phyloP scores from a whole-genome alignment of 2,797 vertebrate genomes.

The Ambastaia sidthimunki region DNA sequence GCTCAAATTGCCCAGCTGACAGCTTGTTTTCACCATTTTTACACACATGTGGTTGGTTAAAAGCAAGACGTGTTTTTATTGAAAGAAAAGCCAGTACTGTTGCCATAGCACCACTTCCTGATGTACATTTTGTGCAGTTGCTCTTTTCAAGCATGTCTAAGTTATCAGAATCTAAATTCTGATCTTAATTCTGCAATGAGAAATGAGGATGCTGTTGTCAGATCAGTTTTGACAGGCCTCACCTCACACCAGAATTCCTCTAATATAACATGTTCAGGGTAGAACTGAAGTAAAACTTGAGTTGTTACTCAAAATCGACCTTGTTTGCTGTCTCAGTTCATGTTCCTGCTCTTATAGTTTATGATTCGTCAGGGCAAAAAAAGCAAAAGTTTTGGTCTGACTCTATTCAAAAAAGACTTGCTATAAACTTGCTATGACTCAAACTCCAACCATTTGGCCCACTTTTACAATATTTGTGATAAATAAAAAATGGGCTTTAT shows the following conservation, averaged over 20 bases:
- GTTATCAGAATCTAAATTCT: background rate
- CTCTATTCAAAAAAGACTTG: no score
- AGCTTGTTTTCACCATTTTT: conserved; percentile 26
- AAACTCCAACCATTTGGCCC: no score
- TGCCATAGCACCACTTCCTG: conserved; percentile 21
- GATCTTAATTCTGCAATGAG: conserved; percentile 3
- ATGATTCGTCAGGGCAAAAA: no score
- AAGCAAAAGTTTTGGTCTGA: no score
- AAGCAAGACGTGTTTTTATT: background rate
- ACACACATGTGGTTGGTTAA: conserved; percentile 30
- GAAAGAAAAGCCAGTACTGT: conserved; percentile 1
- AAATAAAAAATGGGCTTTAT: no score
- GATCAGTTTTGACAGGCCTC: background rate
- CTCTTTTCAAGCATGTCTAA: background rate
- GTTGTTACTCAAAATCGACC: no score
- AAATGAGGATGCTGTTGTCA: background rate
- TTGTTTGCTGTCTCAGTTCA: no score
- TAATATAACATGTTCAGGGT: background rate
- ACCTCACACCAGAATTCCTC: background rate
- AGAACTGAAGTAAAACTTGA: background rate
- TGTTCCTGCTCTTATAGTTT: no score
- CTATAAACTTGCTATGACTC: no score
- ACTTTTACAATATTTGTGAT: no score
- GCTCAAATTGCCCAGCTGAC: conserved; percentile 25
- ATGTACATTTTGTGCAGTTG: background rate